Base-by-base conservation (phyloP, 2,888 invertebrate genomes). In the Ceramica pisi region DNA sequence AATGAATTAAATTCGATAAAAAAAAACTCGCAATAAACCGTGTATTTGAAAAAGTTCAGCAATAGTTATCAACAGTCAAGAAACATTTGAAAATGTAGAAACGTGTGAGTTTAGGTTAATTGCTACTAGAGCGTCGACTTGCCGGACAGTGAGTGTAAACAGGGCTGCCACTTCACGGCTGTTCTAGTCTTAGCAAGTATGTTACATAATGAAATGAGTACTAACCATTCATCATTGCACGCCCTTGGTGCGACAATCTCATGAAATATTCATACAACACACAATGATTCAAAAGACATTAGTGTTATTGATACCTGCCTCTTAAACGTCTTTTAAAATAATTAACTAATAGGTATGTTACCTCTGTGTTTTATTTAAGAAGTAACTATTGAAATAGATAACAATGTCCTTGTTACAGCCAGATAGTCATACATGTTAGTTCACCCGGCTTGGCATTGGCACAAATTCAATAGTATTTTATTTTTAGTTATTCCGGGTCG, bases 361-460 rank as follows among this genome's bases (percentile, higher is more conserved):
- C 10, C 5, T n/a, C 7, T 1, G 19, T 26, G 26, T 41, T 57
- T 53, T 23, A n/a, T 65, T 61, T 50, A 21, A 26, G 16, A 55
- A 51, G 2, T 50, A 41, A 57, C 50, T 46, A 48, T 71, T 55
- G 35, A 50, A 78, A 65, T 63, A 68, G 21, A 71, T 55, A 64
- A 64, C 53, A 50, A 21, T 38, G 53, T 53, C 67, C 77, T 83
- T 80, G 79, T 78, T 72, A 82, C 76, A 75, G 71, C 81, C 82
- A 74, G 80, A 82, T 81, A 76, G 70, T 86, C 84, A 73, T 74
- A 81, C 81, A 82, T 85, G 85, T 88, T 86, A 82, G 80, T 85
- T 82, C 74, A 82, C 84, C 81, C 74, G 80, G 87, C 82, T 92
- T 92, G 92, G 92, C 92, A 87, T 81, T 83, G 68, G 68, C 70